These are phyloP conservation scores for Tyrannus savana DNA, from an alignment of 2,113 vertebrate genomes.

Conservation along the genomic window DNA sequence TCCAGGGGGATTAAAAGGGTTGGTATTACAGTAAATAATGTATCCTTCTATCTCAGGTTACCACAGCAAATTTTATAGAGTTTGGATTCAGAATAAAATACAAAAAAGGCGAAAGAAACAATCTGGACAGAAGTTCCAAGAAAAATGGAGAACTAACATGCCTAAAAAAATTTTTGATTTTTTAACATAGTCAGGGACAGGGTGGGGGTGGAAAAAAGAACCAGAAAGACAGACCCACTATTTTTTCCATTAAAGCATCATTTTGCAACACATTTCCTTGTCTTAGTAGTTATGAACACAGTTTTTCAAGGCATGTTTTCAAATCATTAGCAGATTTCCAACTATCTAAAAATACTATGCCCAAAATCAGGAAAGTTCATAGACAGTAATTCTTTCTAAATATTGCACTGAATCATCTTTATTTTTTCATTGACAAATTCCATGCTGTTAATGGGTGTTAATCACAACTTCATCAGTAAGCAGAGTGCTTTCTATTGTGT, in stretches of 20 bases:
- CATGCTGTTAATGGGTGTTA: slow-evolving; percentile 31
- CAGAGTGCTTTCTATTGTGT: slow-evolving; percentile 35
- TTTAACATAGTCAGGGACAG: background rate
- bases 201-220: background rate
- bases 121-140: background rate
- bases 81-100: background rate
- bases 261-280: background rate
- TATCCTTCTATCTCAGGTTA: background rate
- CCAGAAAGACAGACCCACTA: background rate
- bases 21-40: background rate
- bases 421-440: slow-evolving; percentile 37
- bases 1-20: background rate
- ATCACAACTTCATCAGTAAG: slow-evolving; percentile 45
- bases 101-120: background rate
- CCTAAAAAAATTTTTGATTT: background rate
- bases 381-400: background rate
- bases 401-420: background rate
- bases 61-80: background rate
- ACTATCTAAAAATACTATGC: background rate
- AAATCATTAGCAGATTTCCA: background rate
- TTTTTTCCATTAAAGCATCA: background rate
- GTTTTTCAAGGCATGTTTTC: background rate
- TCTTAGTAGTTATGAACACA: background rate
- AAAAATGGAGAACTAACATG: background rate
- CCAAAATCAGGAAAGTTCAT: background rate